Base-by-base conservation (phyloP, 2,888 invertebrate species). In the Agriotes lineatus region DNA sequence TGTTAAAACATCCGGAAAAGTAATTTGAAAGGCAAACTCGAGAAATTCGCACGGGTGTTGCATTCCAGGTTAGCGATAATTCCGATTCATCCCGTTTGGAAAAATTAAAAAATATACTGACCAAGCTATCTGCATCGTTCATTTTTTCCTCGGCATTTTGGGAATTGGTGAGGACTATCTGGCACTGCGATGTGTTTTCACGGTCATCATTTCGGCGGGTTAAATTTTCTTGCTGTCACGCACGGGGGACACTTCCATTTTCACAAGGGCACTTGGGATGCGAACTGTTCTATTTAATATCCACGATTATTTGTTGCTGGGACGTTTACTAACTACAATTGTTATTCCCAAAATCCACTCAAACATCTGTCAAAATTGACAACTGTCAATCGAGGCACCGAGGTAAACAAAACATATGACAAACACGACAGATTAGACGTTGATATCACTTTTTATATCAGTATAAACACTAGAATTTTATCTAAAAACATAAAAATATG, bases 111-210 rank as follows among this genome's bases (percentile, higher is more conserved):
- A 71, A 25, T 25, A 79, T 83, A 85, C 85, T 85, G 84, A 90
- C 90, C 90, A 90, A 89, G 88, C 90, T 89, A 87, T 90, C 90
- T 81, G 89, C 90, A 90, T 90, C 90, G 87, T 87, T 90, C 90
- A 90, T 90, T 88, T 88, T 89, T 89, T 89, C 86, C 87, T 88
- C 86, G 88, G 85, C 90, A 90, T 90, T 88, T 86, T 88, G 82
- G 74, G 57, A 69, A 60, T 71, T 50, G 59, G 50, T 50, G 57
- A 54, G 22, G 35, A 54, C 50, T 62, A 56, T 56, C 56, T 56
- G n/a, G 56, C 14, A 37, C 37, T 20, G 12, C n/a, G 35, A 37
- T 39, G 37, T 56, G 12, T 9, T 56, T 56, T 56, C 12, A 20
- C 16, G 2, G 16, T 18, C 19, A n/a, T 6, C 52, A 52, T 52